phyloP scores from a whole-genome alignment of 1,140 invertebrate genomes.

The Lasioglossum baleicum region DNA sequence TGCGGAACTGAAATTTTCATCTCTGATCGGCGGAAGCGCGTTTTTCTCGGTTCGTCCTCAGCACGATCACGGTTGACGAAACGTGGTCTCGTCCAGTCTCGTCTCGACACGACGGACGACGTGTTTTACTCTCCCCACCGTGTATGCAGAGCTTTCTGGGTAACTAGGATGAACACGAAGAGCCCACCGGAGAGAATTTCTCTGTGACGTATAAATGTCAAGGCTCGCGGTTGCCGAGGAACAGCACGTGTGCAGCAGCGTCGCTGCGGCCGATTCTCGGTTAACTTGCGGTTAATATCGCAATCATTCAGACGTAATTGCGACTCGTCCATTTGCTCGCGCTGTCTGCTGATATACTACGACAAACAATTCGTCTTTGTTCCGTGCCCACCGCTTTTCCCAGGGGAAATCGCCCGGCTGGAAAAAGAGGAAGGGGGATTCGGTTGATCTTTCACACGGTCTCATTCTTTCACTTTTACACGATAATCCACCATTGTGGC shows the following conservation, averaged over 20 bases:
- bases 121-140: neutral
- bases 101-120: too few relatives aligned
- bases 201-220: conserved; percentile 48
- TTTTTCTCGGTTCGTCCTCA: conserved; percentile 16
- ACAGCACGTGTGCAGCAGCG: conserved; percentile 34
- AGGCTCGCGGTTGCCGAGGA: conserved; percentile 23
- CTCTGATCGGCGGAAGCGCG: conserved; percentile 22
- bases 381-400: neutral
- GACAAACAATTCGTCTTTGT: conserved; percentile 36
- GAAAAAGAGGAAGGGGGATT: neutral
- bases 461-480: neutral
- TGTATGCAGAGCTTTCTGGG: neutral
- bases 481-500: neutral
- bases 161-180: conserved; percentile 15
- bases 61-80: neutral
- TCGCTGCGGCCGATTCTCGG: conserved; percentile 18
- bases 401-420: neutral
- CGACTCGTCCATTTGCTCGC: neutral
- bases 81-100: neutral
- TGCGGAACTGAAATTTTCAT: conserved; percentile 44
- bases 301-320: conserved; percentile 43
- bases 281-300: conserved; percentile 38
- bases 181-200: conserved; percentile 8
- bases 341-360: neutral
- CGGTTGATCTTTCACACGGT: neutral